A percentile compares a stretch with the other conserved stretches of the same genome.
Conservation (phyloP, 92 coral and sea anemone species). For the Nematostella vectensis region DNA sequence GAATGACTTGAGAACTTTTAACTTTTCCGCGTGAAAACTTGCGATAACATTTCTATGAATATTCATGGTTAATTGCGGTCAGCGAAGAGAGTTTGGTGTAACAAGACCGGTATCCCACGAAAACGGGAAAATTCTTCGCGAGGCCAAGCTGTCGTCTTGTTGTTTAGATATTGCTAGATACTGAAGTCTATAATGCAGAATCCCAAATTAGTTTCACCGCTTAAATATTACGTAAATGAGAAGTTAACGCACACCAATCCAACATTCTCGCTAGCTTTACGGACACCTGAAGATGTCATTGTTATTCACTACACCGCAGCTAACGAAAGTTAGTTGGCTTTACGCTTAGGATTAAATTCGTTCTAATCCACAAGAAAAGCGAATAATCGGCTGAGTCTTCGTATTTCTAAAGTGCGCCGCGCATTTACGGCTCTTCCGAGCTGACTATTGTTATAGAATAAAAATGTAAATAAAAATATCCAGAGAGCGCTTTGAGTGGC, state of each 20-base stretch:
- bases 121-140: no score
- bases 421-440: neutral
- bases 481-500: no score
- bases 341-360: neutral
- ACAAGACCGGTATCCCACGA: no score
- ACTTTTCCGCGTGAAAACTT: conserved; percentile 17
- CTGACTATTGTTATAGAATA: neutral
- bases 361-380: neutral
- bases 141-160: no score
- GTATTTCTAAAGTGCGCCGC: neutral
- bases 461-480: conserved; percentile 12
- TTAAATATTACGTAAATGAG: conserved; percentile 1
- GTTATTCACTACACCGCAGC: neutral
- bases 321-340: conserved; percentile 1
- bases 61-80: no score
- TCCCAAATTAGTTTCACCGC: conserved; percentile 1
- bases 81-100: no score
- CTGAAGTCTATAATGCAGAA: neutral
- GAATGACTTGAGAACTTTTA: conserved; percentile 1
- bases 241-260: conserved; percentile 6
- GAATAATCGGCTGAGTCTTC: neutral
- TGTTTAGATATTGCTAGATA: no score
- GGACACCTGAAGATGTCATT: neutral
- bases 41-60: conserved; percentile 24
- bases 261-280: conserved; percentile 5